Conservation (phyloP, 2,888 invertebrate genomes). For the Ochropleura leucogaster region DNA sequence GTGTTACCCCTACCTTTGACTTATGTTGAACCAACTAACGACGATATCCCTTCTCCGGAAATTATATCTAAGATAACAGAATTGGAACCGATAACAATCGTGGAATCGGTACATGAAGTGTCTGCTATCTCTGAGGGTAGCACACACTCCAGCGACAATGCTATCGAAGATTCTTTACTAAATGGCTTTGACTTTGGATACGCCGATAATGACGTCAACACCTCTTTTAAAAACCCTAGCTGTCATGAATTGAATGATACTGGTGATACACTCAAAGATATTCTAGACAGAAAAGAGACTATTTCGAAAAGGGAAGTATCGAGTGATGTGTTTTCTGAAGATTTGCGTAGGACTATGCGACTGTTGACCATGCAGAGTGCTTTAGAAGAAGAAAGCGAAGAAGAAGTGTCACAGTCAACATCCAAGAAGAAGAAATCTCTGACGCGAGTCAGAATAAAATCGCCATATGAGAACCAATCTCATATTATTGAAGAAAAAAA, state of each 20-base stretch:
- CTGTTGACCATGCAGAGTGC: constrained; percentile 74
- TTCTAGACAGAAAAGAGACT: constrained; percentile 45
- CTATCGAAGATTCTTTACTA: constrained; percentile 17
- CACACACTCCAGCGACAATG: constrained; percentile 2
- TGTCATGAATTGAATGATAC: constrained; percentile 61
- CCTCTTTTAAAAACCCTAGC: constrained; percentile 43
- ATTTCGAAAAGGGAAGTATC: constrained; percentile 64
- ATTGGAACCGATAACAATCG: constrained; percentile 30
- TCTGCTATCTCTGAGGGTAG: constrained; percentile 18
- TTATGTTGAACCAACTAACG: constrained; percentile 45
- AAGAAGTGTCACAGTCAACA: constrained; percentile 62
- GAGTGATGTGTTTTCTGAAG: constrained; percentile 70
- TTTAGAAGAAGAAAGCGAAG: constrained; percentile 78
- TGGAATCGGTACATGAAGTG: constrained; percentile 11
- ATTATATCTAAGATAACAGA: constrained; percentile 51
- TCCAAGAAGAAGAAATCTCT: constrained; percentile 77
- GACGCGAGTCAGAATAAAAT: constrained; percentile 80
- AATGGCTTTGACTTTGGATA: constrained; percentile 17
- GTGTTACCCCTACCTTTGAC: constrained; percentile 57
- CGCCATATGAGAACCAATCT: constrained; percentile 86
- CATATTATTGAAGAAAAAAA: constrained; percentile 82
- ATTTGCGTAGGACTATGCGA: constrained; percentile 75
- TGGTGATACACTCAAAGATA: constrained; percentile 58
- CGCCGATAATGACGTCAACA: constrained; percentile 33
- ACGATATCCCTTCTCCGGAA: constrained; percentile 18